These are phyloP conservation scores for Toxotes chatareus DNA, from an alignment of 2,113 vertebrate species.

Conservation along the genomic window DNA sequence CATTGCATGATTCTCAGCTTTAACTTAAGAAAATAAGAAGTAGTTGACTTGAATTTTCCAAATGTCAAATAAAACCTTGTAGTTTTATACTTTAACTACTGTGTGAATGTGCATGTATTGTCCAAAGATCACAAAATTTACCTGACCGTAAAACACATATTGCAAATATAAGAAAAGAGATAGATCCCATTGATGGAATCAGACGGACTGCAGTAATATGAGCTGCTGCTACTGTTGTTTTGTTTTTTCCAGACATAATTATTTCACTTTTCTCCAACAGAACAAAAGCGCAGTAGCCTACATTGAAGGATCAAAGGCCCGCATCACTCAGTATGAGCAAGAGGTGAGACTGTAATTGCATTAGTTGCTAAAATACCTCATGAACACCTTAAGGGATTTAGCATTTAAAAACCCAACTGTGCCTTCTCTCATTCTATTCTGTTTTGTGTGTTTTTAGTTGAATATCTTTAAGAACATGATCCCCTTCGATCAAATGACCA, in stretches of 20 bases:
- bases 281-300: conserved; percentile 82
- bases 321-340: conserved; percentile 85
- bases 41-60: neutral
- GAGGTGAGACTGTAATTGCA: conserved; percentile 81
- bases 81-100: neutral
- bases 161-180: neutral
- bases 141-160: neutral
- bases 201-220: neutral
- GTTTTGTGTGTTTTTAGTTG: conserved; percentile 81
- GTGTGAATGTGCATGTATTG: neutral
- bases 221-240: neutral
- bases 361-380: neutral
- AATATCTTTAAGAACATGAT: conserved; percentile 90
- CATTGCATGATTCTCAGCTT: neutral
- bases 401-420: neutral
- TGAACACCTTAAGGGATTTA: neutral
- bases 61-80: neutral
- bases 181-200: neutral
- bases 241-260: neutral
- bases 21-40: neutral
- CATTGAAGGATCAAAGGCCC: conserved; percentile 86
- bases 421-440: neutral
- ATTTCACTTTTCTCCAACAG: conserved; percentile 77
- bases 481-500: conserved; percentile 96
- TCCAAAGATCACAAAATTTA: neutral